A percentile compares a stretch with the other conserved stretches of the same genome.
Evolutionary conservation across 2,888 invertebrate species (phyloP).

Genomic region (Polydrusus tereticollis): DNA sequence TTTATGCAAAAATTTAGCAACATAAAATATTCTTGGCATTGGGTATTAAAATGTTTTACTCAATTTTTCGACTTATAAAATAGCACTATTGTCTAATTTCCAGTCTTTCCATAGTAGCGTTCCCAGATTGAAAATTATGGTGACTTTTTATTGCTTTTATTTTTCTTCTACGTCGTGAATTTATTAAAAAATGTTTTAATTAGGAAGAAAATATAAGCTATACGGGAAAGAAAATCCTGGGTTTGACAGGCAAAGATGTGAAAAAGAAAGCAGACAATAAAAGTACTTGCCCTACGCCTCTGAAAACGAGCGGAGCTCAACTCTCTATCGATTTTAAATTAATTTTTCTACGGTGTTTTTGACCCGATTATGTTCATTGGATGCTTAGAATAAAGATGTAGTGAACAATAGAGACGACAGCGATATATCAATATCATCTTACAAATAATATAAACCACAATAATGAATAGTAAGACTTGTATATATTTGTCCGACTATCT

Average conservation of each 20-base stretch:
- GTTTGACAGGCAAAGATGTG: constrained; percentile 25
- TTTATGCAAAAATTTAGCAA: too few relatives aligned
- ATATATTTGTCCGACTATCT: too few relatives aligned
- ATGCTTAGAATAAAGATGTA: constrained; percentile 16
- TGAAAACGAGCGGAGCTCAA: constrained; percentile 13
- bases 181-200: constrained; percentile 17
- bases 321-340: constrained; percentile 34
- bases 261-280: constrained; percentile 16
- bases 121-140: background rate
- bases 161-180: background rate
- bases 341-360: constrained; percentile 27
- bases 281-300: constrained; percentile 18
- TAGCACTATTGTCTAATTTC: too few relatives aligned
- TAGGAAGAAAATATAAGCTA: constrained; percentile 3
- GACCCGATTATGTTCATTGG: constrained; percentile 11
- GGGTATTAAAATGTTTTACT: too few relatives aligned
- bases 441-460: too few relatives aligned
- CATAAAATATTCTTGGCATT: too few relatives aligned
- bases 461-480: too few relatives aligned
- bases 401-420: background rate
- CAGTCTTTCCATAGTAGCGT: background rate
- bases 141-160: background rate
- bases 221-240: constrained; percentile 13
- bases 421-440: background rate
- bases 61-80: too few relatives aligned